A percentile compares a stretch with the other conserved stretches of the same genome.
phyloP scores from a whole-genome alignment of 2,888 invertebrate genomes.

The Caenorhabditis sinica region DNA sequence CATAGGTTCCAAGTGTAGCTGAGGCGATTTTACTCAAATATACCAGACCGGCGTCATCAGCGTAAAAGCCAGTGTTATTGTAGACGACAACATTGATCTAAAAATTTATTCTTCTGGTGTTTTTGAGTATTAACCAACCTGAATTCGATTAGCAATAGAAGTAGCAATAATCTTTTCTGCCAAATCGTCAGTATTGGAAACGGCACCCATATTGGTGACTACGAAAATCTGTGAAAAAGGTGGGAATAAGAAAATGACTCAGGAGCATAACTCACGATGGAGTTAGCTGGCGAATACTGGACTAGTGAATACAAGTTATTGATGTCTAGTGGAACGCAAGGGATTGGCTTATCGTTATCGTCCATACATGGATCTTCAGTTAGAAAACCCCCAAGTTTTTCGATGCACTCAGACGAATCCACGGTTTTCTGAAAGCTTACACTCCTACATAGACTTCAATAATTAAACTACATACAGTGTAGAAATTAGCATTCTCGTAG shows the following conservation, averaged over 20 bases:
- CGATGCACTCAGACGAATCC: not conserved
- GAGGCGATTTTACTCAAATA: constrained; percentile 48
- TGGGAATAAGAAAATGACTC: not conserved
- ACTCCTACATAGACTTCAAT: too few relatives aligned
- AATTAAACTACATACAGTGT: not conserved
- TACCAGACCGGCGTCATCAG: constrained; percentile 19
- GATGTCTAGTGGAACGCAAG: constrained; percentile 29
- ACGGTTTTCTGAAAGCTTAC: not conserved
- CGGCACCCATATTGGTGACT: constrained; percentile 42
- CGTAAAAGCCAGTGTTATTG: constrained; percentile 30
- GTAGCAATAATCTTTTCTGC: constrained; percentile 47
- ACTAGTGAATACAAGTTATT: constrained; percentile 27
- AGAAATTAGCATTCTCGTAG: not conserved
- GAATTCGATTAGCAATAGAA: constrained; percentile 59
- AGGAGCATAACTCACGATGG: constrained; percentile 39
- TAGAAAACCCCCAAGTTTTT: not conserved
- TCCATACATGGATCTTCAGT: constrained; percentile 18
- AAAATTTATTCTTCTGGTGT: not conserved
- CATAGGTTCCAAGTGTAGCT: constrained; percentile 53
- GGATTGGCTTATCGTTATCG: constrained; percentile 2
- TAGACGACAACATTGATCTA: constrained; percentile 59
- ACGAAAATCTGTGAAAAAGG: constrained; percentile 41
- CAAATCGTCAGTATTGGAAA: not conserved
- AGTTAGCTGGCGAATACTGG: constrained; percentile 50
- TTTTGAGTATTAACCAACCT: constrained; percentile 22